phyloP scores from a whole-genome alignment of 1,140 invertebrate species.

The Cyphomyrmex costatus region DNA sequence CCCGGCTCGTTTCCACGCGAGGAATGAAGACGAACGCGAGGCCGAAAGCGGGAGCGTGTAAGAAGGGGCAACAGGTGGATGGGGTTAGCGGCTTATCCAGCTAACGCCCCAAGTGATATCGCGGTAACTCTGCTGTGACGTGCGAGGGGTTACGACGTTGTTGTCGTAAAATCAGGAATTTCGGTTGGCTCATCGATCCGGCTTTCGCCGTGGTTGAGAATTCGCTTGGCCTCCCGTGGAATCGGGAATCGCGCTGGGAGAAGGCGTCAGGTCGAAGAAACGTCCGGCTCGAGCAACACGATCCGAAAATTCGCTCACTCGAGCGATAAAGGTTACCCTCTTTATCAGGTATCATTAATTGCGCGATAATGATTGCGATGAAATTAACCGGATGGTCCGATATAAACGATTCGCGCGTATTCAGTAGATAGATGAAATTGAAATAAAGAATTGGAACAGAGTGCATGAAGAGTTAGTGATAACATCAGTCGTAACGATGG shows the following conservation, averaged over 20 bases:
- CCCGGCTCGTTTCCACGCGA: conserved; percentile 68
- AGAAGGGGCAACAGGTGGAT: conserved; percentile 87
- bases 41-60: conserved; percentile 74
- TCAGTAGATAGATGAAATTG: neutral
- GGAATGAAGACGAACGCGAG: conserved; percentile 73
- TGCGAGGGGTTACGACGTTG: conserved; percentile 68
- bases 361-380: neutral
- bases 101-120: conserved; percentile 82
- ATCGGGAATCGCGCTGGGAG: neutral
- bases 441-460: neutral
- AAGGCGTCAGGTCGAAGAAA: neutral
- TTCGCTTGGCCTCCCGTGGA: conserved; percentile 29
- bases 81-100: conserved; percentile 86
- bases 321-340: neutral
- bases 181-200: conserved; percentile 48
- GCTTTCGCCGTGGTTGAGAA: conserved; percentile 16
- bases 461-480: neutral
- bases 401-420: neutral
- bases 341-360: neutral
- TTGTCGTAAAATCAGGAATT: conserved; percentile 27
- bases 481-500: neutral
- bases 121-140: conserved; percentile 74
- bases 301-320: neutral
- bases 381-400: too few species aligned
- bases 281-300: neutral